Evolutionary conservation across 2,797 vertebrate genomes (phyloP).

Genomic region (Distichodus sexfasciatus): DNA sequence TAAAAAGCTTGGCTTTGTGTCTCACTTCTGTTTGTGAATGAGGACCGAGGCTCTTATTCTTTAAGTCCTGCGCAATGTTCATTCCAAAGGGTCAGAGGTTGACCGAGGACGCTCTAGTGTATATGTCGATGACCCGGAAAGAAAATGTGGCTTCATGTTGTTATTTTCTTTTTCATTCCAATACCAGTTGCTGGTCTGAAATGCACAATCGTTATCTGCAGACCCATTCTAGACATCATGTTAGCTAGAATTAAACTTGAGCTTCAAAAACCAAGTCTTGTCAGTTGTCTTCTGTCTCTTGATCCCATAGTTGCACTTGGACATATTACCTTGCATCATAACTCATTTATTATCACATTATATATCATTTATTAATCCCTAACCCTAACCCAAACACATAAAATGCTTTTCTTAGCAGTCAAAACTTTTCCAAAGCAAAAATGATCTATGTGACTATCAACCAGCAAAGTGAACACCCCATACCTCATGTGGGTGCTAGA

Average conservation of each 20-base stretch:
- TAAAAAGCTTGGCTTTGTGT: slow-evolving; percentile 40
- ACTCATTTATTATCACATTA: background rate
- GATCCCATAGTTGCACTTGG: background rate
- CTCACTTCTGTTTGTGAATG: slow-evolving; percentile 42
- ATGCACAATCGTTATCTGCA: slow-evolving; percentile 77
- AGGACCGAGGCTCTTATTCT: slow-evolving; percentile 37
- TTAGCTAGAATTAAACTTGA: slow-evolving; percentile 62
- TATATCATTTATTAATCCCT: too few relatives aligned
- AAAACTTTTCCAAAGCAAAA: background rate
- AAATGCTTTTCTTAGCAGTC: background rate
- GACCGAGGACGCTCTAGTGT: slow-evolving; percentile 58
- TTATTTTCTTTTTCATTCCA: slow-evolving; percentile 64
- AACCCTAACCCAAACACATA: too few relatives aligned
- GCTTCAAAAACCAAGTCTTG: slow-evolving; percentile 47
- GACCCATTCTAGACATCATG: slow-evolving; percentile 78
- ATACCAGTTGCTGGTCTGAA: slow-evolving; percentile 77
- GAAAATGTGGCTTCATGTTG: slow-evolving; percentile 59
- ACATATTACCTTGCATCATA: background rate
- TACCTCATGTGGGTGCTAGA: slow-evolving; percentile 6
- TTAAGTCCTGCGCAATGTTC: slow-evolving; percentile 58
- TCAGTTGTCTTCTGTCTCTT: slow-evolving; percentile 16
- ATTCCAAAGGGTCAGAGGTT: slow-evolving; percentile 71
- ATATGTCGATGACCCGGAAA: slow-evolving; percentile 37
- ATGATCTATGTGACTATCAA: background rate
- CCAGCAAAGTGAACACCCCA: slow-evolving; percentile 5